These are phyloP conservation scores for Temnothorax ravouxi DNA, from an alignment of 2,888 invertebrate species.

Conservation along the genomic window DNA sequence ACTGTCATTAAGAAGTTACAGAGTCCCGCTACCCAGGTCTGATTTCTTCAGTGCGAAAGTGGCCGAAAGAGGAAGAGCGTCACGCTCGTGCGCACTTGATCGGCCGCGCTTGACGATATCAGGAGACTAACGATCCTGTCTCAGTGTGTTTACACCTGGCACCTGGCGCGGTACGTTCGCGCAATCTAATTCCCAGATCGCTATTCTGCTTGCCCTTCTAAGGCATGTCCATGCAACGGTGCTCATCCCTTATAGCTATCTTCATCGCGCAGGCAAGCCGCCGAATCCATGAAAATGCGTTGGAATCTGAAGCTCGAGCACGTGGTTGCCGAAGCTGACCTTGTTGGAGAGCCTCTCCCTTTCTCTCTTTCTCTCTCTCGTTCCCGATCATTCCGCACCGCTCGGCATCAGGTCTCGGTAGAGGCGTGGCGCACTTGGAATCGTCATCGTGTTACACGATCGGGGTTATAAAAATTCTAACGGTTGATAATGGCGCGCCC, in stretches of 20 bases:
- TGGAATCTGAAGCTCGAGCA: conserved; percentile 64
- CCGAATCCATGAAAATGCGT: conserved; percentile 65
- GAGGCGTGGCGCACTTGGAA: conserved; percentile 59
- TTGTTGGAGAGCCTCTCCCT: conserved; percentile 59
- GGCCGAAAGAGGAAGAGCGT: conserved; percentile 4
- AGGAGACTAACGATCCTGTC: conserved; percentile 67
- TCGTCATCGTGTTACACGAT: conserved; percentile 50
- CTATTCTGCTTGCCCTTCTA: conserved; percentile 72
- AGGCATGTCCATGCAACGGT: conserved; percentile 60
- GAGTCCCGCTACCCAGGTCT: background rate
- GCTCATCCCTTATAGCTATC: conserved; percentile 70
- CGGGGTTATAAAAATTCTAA: conserved; percentile 48
- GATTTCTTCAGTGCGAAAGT: background rate
- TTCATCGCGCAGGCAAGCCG: conserved; percentile 62
- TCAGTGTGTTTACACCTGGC: conserved; percentile 68
- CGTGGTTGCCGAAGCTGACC: conserved; percentile 68
- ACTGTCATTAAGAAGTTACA: too few species aligned
- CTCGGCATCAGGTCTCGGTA: conserved; percentile 44
- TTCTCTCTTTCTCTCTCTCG: conserved; percentile 9
- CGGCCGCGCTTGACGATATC: conserved; percentile 61
- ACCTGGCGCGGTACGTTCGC: conserved; percentile 61
- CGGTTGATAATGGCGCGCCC: conserved; percentile 51
- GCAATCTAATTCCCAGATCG: conserved; percentile 75
- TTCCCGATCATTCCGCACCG: conserved; percentile 20
- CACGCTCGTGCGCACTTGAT: conserved; percentile 40